Evolutionary conservation across 2,797 vertebrate genomes (phyloP).

Genomic region (Sebastes nivosus): DNA sequence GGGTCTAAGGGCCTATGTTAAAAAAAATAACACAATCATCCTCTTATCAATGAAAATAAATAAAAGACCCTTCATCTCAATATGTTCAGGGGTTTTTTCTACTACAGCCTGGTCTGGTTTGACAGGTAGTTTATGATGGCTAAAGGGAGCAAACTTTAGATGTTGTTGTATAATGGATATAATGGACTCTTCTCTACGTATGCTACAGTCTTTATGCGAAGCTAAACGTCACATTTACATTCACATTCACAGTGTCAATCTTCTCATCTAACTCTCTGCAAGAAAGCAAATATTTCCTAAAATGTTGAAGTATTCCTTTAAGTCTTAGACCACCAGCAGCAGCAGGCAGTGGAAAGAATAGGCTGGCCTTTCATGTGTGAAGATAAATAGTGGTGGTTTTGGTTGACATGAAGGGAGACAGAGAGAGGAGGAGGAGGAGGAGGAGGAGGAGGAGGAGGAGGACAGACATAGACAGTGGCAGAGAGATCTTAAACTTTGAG

Average conservation of each 20-base stretch:
- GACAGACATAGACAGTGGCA: conserved; percentile 16
- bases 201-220: background rate
- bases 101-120: background rate
- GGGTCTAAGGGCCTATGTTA: too few relatives aligned
- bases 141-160: background rate
- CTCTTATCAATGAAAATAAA: background rate
- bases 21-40: background rate
- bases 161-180: background rate
- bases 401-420: conserved; percentile 49
- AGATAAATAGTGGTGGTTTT: conserved; percentile 66
- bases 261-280: background rate
- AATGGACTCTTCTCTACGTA: background rate
- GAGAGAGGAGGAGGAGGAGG: background rate
- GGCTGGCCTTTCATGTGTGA: conserved; percentile 44
- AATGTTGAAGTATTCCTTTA: conserved; percentile 4
- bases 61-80: background rate
- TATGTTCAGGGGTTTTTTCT: background rate
- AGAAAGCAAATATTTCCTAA: background rate
- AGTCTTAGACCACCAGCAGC: conserved; percentile 56
- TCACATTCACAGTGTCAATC: background rate
- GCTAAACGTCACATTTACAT: background rate
- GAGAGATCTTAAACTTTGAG: conserved; percentile 37
- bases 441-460: conserved; percentile 11
- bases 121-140: background rate
- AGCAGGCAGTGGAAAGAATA: conserved; percentile 62